These are phyloP conservation scores for Araneus ventricosus DNA, from an alignment of 1,140 invertebrate species.

Conservation along the genomic window DNA sequence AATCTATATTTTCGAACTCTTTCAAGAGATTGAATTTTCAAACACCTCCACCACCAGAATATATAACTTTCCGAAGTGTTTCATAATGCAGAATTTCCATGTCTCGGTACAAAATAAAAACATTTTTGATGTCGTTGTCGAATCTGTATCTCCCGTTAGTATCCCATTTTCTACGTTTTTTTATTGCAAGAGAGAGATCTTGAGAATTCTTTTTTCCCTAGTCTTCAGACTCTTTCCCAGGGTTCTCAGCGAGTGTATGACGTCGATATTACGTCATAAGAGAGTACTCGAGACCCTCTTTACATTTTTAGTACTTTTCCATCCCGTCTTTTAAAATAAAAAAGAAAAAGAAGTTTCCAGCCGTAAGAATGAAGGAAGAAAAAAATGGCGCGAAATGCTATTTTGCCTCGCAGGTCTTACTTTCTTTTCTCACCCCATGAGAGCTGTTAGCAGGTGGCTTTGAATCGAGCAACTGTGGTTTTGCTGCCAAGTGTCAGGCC, in stretches of 20 bases:
- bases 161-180: conserved; percentile 29
- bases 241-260: conserved; percentile 23
- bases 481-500: neutral
- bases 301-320: conserved; percentile 55
- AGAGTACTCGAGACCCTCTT: conserved; percentile 27
- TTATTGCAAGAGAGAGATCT: neutral
- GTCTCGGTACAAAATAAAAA: neutral
- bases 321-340: conserved; percentile 39
- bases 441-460: conserved; percentile 55
- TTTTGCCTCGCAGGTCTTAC: conserved; percentile 34
- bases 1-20: neutral
- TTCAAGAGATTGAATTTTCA: conserved; percentile 14
- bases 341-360: conserved; percentile 1
- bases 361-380: neutral
- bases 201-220: neutral
- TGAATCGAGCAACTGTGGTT: neutral
- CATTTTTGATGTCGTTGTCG: neutral
- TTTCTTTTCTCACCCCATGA: conserved; percentile 29
- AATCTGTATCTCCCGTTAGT: conserved; percentile 29
- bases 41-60: neutral
- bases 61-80: neutral
- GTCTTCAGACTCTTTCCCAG: conserved; percentile 2
- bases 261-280: conserved; percentile 43
- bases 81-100: neutral
- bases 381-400: conserved; percentile 28